phyloP scores from a whole-genome alignment of 30 jellyfish, hydroid and myxozoan species.

The Aurelia coerulea region DNA sequence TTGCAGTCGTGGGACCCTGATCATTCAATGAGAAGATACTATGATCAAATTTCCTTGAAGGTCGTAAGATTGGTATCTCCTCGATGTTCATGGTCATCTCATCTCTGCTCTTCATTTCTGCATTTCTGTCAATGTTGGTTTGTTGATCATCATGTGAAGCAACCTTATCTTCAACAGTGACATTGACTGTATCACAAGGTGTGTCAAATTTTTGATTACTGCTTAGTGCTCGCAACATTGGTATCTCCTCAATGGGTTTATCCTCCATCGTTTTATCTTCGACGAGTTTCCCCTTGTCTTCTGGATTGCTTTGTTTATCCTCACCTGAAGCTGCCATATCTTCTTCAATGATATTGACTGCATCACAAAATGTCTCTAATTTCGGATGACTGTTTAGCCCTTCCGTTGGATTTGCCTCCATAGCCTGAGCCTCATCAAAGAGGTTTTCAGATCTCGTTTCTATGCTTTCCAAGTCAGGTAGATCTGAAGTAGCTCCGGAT shows the following conservation, averaged over 20 bases:
- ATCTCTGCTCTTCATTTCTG: not conserved
- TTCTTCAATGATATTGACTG: constrained; percentile 6
- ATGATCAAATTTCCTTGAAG: not conserved
- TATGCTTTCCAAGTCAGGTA: not conserved
- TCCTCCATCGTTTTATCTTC: too few species aligned
- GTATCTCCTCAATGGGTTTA: too few species aligned
- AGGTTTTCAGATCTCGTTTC: not conserved
- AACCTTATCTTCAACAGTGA: too few species aligned
- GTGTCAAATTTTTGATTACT: too few species aligned
- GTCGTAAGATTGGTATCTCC: constrained; percentile 33
- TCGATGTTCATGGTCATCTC: not conserved
- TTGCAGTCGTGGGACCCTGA: not conserved
- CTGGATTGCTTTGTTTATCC: too few species aligned
- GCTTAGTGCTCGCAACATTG: too few species aligned
- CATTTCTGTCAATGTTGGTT: too few species aligned
- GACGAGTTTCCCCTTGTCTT: too few species aligned
- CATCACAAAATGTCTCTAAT: constrained; percentile 50
- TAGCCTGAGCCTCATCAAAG: not conserved
- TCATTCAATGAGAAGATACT: constrained; percentile 21
- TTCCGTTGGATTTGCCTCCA: not conserved
- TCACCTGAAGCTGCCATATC: not conserved
- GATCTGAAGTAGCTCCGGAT: not conserved
- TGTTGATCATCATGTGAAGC: too few species aligned
- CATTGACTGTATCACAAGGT: too few species aligned
- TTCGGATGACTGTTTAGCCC: not conserved